phyloP scores from a whole-genome alignment of 2,113 vertebrate species.

The Patagioenas fasciata region DNA sequence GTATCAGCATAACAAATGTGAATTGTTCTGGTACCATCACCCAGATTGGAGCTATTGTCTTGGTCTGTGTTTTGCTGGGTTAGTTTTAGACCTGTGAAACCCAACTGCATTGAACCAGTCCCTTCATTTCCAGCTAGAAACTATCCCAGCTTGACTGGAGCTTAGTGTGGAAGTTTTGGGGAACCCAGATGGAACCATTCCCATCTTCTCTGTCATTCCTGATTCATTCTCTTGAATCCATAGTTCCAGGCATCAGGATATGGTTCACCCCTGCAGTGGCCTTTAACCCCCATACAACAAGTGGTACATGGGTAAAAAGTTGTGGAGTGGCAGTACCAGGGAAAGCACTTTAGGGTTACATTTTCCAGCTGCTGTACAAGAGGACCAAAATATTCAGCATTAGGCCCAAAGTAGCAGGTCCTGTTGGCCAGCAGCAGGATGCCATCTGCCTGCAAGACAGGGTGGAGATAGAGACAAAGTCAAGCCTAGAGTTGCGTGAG shows the following conservation, averaged over 20 bases:
- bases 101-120: background rate
- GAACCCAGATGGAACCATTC: background rate
- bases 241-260: background rate
- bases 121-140: background rate
- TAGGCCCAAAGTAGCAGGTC: background rate
- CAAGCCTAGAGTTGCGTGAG: background rate
- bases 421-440: background rate
- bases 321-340: background rate
- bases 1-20: accelerated
- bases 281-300: background rate
- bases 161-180: background rate
- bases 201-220: background rate
- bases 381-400: background rate
- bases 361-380: background rate
- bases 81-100: background rate
- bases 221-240: background rate
- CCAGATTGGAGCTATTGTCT: background rate
- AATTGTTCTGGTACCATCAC: background rate
- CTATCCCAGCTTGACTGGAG: background rate
- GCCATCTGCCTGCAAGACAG: background rate
- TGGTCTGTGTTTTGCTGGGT: background rate
- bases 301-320: too few relatives aligned
- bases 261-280: background rate
- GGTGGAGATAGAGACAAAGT: background rate
- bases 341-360: background rate